Base-by-base conservation (phyloP, 2,888 invertebrate species). In the Silvanus unidentatus region DNA sequence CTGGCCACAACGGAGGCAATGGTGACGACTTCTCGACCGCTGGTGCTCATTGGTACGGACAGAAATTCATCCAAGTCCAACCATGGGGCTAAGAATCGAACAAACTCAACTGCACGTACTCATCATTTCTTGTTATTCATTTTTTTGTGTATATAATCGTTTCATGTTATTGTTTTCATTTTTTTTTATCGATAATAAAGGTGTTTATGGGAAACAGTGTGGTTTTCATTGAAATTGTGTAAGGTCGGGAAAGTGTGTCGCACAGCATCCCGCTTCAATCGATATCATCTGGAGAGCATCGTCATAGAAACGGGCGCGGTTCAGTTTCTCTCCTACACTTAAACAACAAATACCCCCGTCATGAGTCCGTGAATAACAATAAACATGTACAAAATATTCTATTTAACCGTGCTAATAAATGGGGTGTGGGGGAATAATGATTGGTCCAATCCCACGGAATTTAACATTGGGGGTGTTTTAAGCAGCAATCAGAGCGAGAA, bases 381-480 rank as follows among this genome's bases (percentile, higher is more conserved):
- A 22, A 22, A 22, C 22, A 22, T 22, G 22, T 22, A 22, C 22
- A 22, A 22, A 22, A 5, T 22, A 22, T 8, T 22, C 8, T 22
- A 22, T 22, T 22, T 22, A 22, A 22, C 8, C 3, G 22, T 22
- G 3, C 8, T 22, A 22, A 22, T 22, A 22, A 22, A 8, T 5
- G 8, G 8, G 3, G 22, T 22, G 32, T n/a, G n/a, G n/a, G n/a
- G n/a, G n/a, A n/a, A n/a, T 2, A 52, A 53, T 3, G 65, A 66
- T 38, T 62, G 65, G 63, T 54, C 54, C 29, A 69, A 69, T 59
- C 69, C 70, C 0, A 68, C 64, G 4, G 66, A 80, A 56, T 93
- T 87, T 71, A 91, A 90, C 64, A 91, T 95, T 48, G 94, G 94
- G 13, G 94, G 93, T n/a, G 93, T 95, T 1, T 78, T 95, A 14